Percentiles rank a stretch among this genome's conserved stretches.
Conservation (phyloP, 2,113 vertebrate genomes). For the Caretta caretta region DNA sequence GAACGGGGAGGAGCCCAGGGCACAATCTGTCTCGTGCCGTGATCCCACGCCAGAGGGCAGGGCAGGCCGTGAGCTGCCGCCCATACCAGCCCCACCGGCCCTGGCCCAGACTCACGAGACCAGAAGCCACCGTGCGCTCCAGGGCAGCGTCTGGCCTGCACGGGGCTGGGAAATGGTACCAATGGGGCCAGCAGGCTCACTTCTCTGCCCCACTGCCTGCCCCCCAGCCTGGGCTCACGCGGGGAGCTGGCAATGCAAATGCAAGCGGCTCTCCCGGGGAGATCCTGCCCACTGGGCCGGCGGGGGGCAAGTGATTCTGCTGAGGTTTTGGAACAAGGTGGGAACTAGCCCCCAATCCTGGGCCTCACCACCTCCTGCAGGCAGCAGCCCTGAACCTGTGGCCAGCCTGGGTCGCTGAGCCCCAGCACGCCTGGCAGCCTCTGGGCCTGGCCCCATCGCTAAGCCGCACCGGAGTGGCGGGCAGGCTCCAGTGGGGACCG, state of each 20-base stretch:
- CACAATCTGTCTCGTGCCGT: no score
- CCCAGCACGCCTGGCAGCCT: background rate
- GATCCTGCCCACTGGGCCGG: no score
- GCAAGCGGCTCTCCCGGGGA: background rate
- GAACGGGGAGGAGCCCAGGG: no score
- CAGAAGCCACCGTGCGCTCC: background rate
- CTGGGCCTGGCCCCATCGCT: background rate
- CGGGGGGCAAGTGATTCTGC: no score
- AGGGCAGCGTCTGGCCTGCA: background rate
- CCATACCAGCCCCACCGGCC: no score
- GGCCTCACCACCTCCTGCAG: background rate
- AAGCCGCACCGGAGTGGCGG: background rate
- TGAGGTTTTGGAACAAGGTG: background rate
- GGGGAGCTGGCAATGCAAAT: background rate
- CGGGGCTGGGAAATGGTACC: background rate
- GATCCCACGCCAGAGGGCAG: no score
- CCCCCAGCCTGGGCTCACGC: background rate
- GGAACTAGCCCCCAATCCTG: background rate
- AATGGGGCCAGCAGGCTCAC: background rate
- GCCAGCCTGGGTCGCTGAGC: background rate
- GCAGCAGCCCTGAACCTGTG: background rate
- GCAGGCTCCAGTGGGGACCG: background rate
- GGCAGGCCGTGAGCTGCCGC: no score
- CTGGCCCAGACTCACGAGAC: background rate
- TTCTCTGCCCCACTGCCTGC: background rate